Conservation (phyloP, 2,888 invertebrate genomes). For the Entomobrya multifasciata region DNA sequence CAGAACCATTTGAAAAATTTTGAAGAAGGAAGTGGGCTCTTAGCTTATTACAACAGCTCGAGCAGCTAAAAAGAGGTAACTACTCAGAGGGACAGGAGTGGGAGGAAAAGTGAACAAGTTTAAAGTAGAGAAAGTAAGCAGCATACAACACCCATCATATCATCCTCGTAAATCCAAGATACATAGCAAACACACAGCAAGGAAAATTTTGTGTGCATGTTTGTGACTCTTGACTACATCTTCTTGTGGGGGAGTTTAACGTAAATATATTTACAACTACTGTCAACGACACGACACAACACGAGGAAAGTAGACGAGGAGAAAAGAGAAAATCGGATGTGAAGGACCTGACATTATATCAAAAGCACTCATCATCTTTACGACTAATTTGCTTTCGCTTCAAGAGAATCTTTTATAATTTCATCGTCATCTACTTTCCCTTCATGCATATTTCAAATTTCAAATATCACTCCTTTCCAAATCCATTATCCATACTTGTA, state of each 20-base stretch:
- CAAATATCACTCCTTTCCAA: too few relatives aligned
- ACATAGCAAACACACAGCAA: too few relatives aligned
- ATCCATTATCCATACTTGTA: too few relatives aligned
- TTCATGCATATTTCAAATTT: too few relatives aligned
- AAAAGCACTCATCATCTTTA: slow-evolving; percentile 19
- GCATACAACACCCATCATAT: too few relatives aligned
- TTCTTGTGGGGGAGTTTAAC: background rate
- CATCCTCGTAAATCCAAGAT: too few relatives aligned
- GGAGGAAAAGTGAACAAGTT: slow-evolving; percentile 1
- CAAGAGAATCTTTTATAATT: slow-evolving; percentile 3
- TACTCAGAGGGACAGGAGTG: slow-evolving; percentile 4
- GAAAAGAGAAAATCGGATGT: slow-evolving; percentile 9
- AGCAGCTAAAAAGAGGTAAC: slow-evolving; percentile 29
- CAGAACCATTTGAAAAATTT: slow-evolving; percentile 24
- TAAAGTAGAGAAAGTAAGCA: slow-evolving; percentile 14
- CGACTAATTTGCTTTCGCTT: slow-evolving; percentile 15
- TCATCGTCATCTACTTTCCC: too few relatives aligned
- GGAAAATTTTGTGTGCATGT: background rate
- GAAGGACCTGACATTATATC: slow-evolving; percentile 43
- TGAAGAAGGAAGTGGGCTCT: slow-evolving; percentile 45
- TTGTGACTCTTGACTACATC: background rate
- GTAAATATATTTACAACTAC: too few relatives aligned
- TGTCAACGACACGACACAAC: too few relatives aligned
- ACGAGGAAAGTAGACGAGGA: background rate
- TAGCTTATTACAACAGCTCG: slow-evolving; percentile 44